Evolutionary conservation across 1,140 invertebrate species (phyloP), one percentile per base, ranked within the genome.

Genomic region (Diachasmimorpha longicaudata): DNA sequence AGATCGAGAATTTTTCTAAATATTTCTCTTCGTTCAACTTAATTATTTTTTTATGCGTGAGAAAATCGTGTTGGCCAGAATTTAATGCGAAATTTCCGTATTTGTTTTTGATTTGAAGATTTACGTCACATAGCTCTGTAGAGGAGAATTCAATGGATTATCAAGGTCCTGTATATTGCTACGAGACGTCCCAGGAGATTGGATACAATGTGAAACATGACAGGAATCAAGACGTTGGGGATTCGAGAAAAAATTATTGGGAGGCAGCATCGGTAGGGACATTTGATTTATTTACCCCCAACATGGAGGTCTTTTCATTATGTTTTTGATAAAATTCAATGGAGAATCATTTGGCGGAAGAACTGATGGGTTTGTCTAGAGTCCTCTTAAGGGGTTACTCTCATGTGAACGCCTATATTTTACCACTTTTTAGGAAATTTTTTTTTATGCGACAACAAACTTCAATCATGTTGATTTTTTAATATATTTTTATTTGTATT

Each of bases 81-180:
- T 31, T 31, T 2, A 42, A 9, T 42, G 39, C 3, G 9, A 42
- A 1, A 9, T 31, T 31, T 42, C 1, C 4, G 0, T 9, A 52
- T 75, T 19, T 21, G 10, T 48, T 16, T 19, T 21, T 42, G 46
- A 70, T 74, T 78, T 70, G 10, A 36, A 87, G 86, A 73, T 87
- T 86, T 44, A 83, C 85, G 0, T 68, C 80, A 5, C 83, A 83
- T 23, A 84, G 78, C 16, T 75, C 79, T 39, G 77, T 83, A 44
- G 83, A 88, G 37, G 87, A 89, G 55, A 88, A 83, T 72, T 88
- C 87, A n/a, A 74, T 82, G 78, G 87, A 89, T 8, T 89, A 88
- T 75, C 82, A 85, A 14, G 70, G 81, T 4, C 79, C 84, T 14
- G 67, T 79, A 16, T 86, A 87, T 55, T 89, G 86, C 63, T 89